Base-by-base conservation (phyloP, 2,797 vertebrate species). In the Sebastes nivosus region DNA sequence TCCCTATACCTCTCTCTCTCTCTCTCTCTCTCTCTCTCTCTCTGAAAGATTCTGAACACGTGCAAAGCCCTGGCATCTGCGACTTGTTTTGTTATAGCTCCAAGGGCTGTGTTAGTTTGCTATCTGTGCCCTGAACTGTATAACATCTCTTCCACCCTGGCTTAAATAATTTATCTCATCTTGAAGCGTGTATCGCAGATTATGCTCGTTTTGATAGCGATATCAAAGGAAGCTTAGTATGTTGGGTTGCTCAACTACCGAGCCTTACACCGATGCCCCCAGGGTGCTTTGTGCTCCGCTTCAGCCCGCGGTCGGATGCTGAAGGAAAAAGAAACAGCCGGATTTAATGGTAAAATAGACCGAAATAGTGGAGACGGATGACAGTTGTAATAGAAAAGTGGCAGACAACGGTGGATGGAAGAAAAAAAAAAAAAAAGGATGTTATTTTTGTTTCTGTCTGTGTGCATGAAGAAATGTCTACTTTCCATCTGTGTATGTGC, bases 151-250 rank as follows among this genome's bases (percentile, higher is more conserved):
- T 34, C 4, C 81, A 86, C 91, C 90, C 87, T 64, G 59, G 36
- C 87, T 94, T 95, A 90, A 95, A 88, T 95, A 95, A 95, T 95
- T 94, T 3, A 86, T 94, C 82, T 92, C 88, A 82, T 95, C 92
- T 95, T 59, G 80, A 94, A 93, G 91, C 92, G 80, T 87, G 87
- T 92, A 92, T 93, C 90, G 81, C 71, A 95, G 90, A 87, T 95
- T 89, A 94, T 94, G 87, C 89, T 93, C 71, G 71, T 92, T 88
- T 90, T 95, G 93, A 95, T 95, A 93, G 64, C 84, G 60, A 89
- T 93, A 94, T 94, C 86, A 93, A 94, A 93, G 87, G 55, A 76
- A 80, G 77, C 13, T 59, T 80, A 82, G 86, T 88, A 75, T 86
- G 81, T 81, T 59, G 73, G 55, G 64, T 75, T 87, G 84, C 77